These are phyloP conservation scores for Chromobotia macracanthus DNA, from an alignment of 2,797 vertebrate genomes.

Conservation along the genomic window DNA sequence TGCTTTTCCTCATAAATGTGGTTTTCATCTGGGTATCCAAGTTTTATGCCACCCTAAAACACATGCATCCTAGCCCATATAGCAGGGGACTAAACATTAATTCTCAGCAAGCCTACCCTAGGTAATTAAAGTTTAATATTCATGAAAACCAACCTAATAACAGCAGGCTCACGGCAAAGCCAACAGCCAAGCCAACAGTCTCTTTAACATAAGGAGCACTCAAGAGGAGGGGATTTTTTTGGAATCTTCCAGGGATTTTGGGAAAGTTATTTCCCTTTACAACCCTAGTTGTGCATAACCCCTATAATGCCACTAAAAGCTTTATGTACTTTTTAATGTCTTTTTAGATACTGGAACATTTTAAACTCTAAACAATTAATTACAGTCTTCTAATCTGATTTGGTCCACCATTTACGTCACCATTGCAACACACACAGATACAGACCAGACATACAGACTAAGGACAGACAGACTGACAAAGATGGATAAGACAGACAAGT, in stretches of 20 bases:
- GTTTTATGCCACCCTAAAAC: not conserved
- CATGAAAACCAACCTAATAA: constrained; percentile 11
- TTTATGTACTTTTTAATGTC: not conserved
- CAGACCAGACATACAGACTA: not conserved
- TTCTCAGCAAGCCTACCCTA: not conserved
- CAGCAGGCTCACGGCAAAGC: not conserved
- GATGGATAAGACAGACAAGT: too few relatives aligned
- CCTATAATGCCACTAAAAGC: not conserved
- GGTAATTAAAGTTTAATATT: not conserved
- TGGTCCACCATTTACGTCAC: not conserved
- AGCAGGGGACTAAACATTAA: not conserved
- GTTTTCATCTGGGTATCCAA: not conserved
- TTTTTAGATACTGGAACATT: not conserved
- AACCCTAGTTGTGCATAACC: too few relatives aligned
- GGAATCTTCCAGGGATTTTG: not conserved
- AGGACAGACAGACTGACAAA: too few relatives aligned
- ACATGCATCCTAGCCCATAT: not conserved
- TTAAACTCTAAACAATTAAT: not conserved
- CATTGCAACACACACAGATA: too few relatives aligned
- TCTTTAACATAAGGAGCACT: not conserved
- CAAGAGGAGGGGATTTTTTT: not conserved
- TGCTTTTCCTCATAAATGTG: constrained; percentile 13
- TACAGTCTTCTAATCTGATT: not conserved
- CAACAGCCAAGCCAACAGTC: not conserved
- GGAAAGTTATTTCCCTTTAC: too few relatives aligned